Base-by-base conservation (phyloP, 2,888 invertebrate genomes). In the Acanthoscelides obtectus region DNA sequence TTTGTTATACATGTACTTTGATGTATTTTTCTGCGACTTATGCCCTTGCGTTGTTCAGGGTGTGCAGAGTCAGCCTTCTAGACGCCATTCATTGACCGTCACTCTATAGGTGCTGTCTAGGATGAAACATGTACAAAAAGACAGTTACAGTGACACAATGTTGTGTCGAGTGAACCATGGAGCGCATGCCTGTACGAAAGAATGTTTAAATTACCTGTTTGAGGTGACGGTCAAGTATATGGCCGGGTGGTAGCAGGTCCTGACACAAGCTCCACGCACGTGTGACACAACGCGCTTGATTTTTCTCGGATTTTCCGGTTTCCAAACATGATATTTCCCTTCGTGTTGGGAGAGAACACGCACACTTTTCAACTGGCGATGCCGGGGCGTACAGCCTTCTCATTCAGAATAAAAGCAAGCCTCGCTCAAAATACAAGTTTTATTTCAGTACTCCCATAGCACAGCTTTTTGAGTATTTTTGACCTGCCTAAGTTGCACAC, bases 381-480 rank as follows among this genome's bases (percentile, higher is more conserved):
- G 45, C 45, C 45, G 45, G 45, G 45, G 45, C 45, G 45, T 45
- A 45, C 21, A 66, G 66, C 66, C 72, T 71, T 83, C 83, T 82
- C 84, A 86, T 84, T 84, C 83, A 83, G 84, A 84, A 84, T 84
- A 84, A 84, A 84, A 81, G 82, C 84, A 81, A 75, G 83, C 84
- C 82, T 83, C 84, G 86, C 86, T 86, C 85, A 85, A 86, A 86
- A 86, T 86, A 86, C 83, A 85, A 86, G 84, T 86, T 86, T 86
- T 86, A 86, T 86, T 86, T 86, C 86, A 86, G 86, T 86, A 85
- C 86, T 82, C 82, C 82, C 83, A 84, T 83, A 85, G 84, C 85
- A 85, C 83, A 83, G 85, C 86, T 86, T 86, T 86, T 86, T 85
- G 85, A 84, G 86, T 86, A 87, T 87, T 87, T 87, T 86, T 85